Base-by-base conservation (phyloP, 2,888 invertebrate species). In the Ernsta delagoae region DNA sequence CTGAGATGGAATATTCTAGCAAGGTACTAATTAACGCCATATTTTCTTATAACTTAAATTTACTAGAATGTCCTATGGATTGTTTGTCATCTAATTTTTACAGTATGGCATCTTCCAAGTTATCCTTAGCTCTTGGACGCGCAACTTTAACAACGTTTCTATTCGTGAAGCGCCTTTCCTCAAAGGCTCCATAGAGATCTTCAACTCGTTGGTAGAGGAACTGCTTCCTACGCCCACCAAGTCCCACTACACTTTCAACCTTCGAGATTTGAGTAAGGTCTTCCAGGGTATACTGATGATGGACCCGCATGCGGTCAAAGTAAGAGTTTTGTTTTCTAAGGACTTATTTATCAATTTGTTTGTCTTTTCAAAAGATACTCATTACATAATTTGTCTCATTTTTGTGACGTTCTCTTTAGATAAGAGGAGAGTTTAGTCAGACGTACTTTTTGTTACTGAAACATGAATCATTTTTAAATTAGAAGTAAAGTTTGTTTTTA, bases 231-330 rank as follows among this genome's bases (percentile, higher is more conserved):
- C 98, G 0, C 98, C 98, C 0, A 94, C 97, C 31, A 98, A 98
- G 84, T 97, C 97, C 0, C 98, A 98, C 88, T 98, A 98, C 79
- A 96, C 98, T 0, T 98, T 98, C 87, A 98, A 98, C 88, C 85
- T 98, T 76, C 91, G 98, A 16, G 98, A 98, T 84, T 95, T 98
- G 72, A 96, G 97, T 70, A 96, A 97, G 78, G 97, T 98, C 16
- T 97, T 97, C 80, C 96, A 97, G 89, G 97, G 97, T 1, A 94
- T 97, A 0, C 88, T 97, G 45, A 96, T 97, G 95, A 94, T 96
- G 75, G 95, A 96, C 1, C 95, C 97, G 0, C 92, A 91, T 59
- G 82, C 87, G 34, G 88, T 97, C 54, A 85, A 94, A 82, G 97
- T 97, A n/a, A n/a, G 79, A 54, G 1, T 16, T 57, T 2, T 6